Evolutionary conservation across 2,797 vertebrate genomes (phyloP), one percentile per base, ranked within the genome.

Genomic region (Melanotaenia parkinsoni): DNA sequence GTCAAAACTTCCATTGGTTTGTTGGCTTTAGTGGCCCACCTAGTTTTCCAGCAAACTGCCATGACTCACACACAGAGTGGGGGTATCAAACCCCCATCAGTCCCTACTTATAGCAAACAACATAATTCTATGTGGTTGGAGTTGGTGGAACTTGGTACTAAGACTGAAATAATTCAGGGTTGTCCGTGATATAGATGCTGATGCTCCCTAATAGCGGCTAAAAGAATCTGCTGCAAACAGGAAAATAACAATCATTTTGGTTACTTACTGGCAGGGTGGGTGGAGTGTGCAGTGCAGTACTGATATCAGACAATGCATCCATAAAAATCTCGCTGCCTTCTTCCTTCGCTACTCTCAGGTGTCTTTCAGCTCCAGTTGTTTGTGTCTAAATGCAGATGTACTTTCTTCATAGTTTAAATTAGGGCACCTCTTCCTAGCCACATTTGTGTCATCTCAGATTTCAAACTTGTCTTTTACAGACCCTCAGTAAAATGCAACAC

Each of bases 21-120:
- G 47, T 28, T 54, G 58, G 67, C 32, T 50, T 64, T 63, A 66
- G 51, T n/a, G 43, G 83, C 90, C 87, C 83, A 90, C 83, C 66
- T 62, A 9, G 58, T 81, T 88, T 87, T 89, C 86, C 88, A 79
- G 59, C 33, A 47, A 28, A 54, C 38, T 75, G 58, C 65, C 53
- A 12, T 91, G 88, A 93, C 63, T 90, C 90, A 91, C 22, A 82
- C 28, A 74, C 43, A 40, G 74, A 82, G 77, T 63, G 78, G 89
- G 80, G 85, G 72, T 45, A 86, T 66, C 54, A 24, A 81, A 64
- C 62, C 81, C 78, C 77, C 37, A 5, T 30, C 74, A 61, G 38
- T 73, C 60, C 50, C 76, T 72, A 37, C 33, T 1, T 5, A 28
- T 2, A 33, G 26, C 68, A 64, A 16, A 50, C 59, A 74, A 8